A percentile compares a stretch with the other conserved stretches of the same genome.
Evolutionary conservation across 2,113 vertebrate genomes (phyloP).

Genomic region (human): DNA sequence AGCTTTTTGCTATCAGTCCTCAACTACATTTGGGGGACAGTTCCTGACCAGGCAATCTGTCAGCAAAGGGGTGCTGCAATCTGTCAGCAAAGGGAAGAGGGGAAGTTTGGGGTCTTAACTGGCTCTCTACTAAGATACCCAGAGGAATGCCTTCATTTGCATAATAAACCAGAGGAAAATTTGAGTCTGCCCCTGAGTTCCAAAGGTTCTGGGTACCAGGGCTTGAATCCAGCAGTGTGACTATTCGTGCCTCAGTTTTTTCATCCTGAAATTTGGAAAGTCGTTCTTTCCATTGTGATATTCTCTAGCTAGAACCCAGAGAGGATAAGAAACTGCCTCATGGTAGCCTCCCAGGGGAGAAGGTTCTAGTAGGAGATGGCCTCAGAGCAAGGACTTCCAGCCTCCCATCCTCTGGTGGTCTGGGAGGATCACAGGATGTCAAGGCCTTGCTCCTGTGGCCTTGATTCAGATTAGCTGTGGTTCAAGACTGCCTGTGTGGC

Average conservation of each 20-base stretch:
- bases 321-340: not conserved
- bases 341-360: not conserved
- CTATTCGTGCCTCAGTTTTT: not conserved
- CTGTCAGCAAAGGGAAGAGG: not conserved
- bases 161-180: not conserved
- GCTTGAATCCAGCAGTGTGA: not conserved
- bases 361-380: not conserved
- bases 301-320: constrained; percentile 2
- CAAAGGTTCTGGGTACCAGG: not conserved
- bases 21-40: not conserved
- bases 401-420: not conserved
- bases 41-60: not conserved
- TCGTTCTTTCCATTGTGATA: not conserved
- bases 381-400: not conserved
- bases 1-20: not conserved
- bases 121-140: not conserved
- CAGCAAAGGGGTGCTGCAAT: not conserved
- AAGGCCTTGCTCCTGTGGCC: not conserved
- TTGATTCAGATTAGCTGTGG: not conserved
- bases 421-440: not conserved
- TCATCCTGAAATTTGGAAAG: not conserved
- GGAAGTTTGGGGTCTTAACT: not conserved
- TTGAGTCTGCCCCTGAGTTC: not conserved
- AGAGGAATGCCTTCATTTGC: not conserved
- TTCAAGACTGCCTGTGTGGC: not conserved